These are phyloP conservation scores for Hoplias malabaricus DNA, from an alignment of 2,113 vertebrate species.

Conservation along the genomic window DNA sequence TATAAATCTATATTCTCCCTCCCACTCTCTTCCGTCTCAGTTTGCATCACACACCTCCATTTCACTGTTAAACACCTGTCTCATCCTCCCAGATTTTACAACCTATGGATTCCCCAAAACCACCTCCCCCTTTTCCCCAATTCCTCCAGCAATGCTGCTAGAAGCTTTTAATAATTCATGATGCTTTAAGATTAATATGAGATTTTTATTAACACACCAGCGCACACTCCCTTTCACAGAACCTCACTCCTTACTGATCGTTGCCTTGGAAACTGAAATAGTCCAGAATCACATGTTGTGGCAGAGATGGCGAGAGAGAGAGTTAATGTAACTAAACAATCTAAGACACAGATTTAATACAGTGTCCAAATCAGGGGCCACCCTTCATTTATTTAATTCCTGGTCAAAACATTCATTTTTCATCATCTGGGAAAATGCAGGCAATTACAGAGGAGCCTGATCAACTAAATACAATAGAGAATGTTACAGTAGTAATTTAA, in stretches of 20 bases:
- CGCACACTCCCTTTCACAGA: conserved; percentile 34
- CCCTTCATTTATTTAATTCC: no score
- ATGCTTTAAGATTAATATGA: conserved; percentile 46
- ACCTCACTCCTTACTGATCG: conserved; percentile 35
- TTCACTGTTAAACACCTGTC: neutral
- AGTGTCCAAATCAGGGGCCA: no score
- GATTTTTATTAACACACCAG: conserved; percentile 39
- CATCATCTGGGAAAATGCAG: no score
- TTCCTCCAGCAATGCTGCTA: conserved; percentile 25
- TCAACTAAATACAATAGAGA: no score
- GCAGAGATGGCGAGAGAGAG: neutral
- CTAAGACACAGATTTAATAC: neutral
- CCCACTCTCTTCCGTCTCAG: neutral
- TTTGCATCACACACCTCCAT: neutral
- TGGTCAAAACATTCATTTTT: no score
- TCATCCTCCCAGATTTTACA: neutral
- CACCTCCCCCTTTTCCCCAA: neutral
- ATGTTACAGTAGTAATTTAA: no score
- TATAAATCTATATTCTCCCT: neutral
- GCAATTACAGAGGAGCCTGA: no score
- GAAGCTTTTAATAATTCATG: conserved; percentile 53
- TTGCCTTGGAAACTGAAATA: conserved; percentile 55
- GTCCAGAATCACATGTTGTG: conserved; percentile 24
- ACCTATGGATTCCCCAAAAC: neutral
- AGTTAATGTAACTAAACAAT: neutral